phyloP scores from a whole-genome alignment of 2,888 invertebrate species.

The Marasmarcha lunaedactyla region DNA sequence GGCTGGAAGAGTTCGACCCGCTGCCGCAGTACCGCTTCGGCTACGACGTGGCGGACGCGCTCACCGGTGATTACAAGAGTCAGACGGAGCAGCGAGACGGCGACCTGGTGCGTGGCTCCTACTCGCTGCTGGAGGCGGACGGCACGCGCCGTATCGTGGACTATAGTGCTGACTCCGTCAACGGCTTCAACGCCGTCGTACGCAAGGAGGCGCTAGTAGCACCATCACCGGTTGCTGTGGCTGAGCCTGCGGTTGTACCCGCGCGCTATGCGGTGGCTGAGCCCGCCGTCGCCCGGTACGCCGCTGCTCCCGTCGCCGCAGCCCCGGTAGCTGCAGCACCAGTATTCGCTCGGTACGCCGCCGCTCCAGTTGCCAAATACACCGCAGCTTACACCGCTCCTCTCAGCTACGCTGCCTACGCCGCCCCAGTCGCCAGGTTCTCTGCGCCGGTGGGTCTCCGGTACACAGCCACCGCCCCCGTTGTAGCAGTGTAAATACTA shows the following conservation, averaged over 20 bases:
- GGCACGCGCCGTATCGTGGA: constrained; percentile 51
- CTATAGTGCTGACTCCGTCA: constrained; percentile 48
- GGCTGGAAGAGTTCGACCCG: constrained; percentile 61
- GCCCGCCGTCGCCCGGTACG: constrained; percentile 15
- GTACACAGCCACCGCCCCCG: background rate
- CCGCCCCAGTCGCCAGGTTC: background rate
- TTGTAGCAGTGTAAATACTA: constrained; percentile 6
- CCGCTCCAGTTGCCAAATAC: background rate
- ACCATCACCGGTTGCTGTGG: constrained; percentile 35
- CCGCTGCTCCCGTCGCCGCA: constrained; percentile 17
- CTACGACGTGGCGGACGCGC: constrained; percentile 50
- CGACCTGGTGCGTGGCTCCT: constrained; percentile 60
- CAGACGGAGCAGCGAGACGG: constrained; percentile 65
- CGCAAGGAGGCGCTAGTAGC: constrained; percentile 47
- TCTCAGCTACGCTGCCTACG: constrained; percentile 3
- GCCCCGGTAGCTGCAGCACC: constrained; percentile 5
- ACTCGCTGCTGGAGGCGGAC: constrained; percentile 52
- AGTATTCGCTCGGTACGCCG: background rate
- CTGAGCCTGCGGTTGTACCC: constrained; percentile 26
- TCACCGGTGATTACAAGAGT: constrained; percentile 59
- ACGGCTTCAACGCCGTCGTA: constrained; percentile 55
- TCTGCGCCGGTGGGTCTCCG: background rate
- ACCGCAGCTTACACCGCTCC: constrained; percentile 4
- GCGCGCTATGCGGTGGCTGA: constrained; percentile 21
- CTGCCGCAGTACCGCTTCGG: constrained; percentile 69